phyloP scores from a whole-genome alignment of 2,113 vertebrate genomes.

The Dunckerocampus dactyliophorus region DNA sequence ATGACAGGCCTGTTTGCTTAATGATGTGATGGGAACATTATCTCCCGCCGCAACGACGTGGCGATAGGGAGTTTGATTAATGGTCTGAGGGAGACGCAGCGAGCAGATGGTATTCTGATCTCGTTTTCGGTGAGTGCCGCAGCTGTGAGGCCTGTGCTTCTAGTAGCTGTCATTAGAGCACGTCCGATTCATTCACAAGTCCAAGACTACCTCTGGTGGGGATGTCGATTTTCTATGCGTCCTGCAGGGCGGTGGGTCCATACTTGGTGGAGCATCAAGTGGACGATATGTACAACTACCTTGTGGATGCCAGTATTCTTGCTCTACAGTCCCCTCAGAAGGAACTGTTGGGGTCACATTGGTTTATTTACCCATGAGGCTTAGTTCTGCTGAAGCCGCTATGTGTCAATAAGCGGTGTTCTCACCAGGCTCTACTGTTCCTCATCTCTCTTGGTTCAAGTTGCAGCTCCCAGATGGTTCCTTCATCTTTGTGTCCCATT shows the following conservation, averaged over 20 bases:
- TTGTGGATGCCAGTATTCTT: too few species aligned
- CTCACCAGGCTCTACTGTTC: slow-evolving; percentile 22
- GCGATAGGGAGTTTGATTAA: slow-evolving; percentile 67
- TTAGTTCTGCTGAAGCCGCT: not conserved
- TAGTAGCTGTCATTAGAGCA: slow-evolving; percentile 51
- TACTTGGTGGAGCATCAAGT: not conserved
- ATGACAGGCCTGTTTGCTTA: slow-evolving; percentile 51
- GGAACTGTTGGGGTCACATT: too few species aligned
- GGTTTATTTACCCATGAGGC: too few species aligned
- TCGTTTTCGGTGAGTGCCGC: slow-evolving; percentile 47
- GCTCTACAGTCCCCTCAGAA: too few species aligned
- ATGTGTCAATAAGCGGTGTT: slow-evolving; percentile 29
- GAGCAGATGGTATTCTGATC: slow-evolving; percentile 61
- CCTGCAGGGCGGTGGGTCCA: slow-evolving; percentile 42
- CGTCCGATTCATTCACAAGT: slow-evolving; percentile 13
- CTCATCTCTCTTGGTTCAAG: slow-evolving; percentile 52
- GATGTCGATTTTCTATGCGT: slow-evolving; percentile 24
- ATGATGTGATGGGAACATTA: slow-evolving; percentile 51
- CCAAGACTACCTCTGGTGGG: slow-evolving; percentile 24
- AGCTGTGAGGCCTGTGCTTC: slow-evolving; percentile 45
- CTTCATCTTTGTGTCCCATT: slow-evolving; percentile 66
- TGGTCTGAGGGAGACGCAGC: slow-evolving; percentile 50
- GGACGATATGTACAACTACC: too few species aligned
- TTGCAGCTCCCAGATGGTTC: slow-evolving; percentile 73
- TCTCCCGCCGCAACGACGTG: slow-evolving; percentile 37